Conservation (phyloP, 2,797 vertebrate species). For the Peromyscus aztecus region DNA sequence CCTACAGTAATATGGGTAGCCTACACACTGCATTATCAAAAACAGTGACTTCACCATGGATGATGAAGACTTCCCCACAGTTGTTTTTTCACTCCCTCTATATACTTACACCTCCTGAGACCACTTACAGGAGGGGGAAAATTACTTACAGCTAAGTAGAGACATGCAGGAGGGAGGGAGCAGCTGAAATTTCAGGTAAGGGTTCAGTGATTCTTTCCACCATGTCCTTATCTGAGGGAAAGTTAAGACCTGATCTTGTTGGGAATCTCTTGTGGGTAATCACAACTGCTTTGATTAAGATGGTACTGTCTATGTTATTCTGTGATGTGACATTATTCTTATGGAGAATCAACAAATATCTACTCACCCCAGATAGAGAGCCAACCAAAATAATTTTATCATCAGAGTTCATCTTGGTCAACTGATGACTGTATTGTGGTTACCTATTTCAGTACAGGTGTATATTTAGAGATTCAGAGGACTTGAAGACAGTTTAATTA, state of each 20-base stretch:
- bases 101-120: neutral
- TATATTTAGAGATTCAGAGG: neutral
- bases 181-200: neutral
- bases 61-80: neutral
- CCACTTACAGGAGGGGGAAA: neutral
- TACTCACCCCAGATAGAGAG: neutral
- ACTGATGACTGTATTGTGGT: neutral
- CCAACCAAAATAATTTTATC: neutral
- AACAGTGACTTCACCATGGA: neutral
- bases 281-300: neutral
- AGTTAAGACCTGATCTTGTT: neutral
- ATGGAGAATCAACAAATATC: neutral
- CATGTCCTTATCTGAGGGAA: neutral
- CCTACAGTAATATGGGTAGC: neutral
- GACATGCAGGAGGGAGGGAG: neutral
- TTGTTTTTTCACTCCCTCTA: neutral
- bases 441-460: neutral
- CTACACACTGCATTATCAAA: neutral
- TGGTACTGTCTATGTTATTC: neutral
- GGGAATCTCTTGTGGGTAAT: neutral
- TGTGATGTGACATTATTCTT: neutral
- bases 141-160: neutral
- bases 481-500: neutral
- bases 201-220: neutral
- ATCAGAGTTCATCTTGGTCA: neutral